Base-by-base conservation (phyloP, 2,888 invertebrate genomes). In the Phyto melanocephala region DNA sequence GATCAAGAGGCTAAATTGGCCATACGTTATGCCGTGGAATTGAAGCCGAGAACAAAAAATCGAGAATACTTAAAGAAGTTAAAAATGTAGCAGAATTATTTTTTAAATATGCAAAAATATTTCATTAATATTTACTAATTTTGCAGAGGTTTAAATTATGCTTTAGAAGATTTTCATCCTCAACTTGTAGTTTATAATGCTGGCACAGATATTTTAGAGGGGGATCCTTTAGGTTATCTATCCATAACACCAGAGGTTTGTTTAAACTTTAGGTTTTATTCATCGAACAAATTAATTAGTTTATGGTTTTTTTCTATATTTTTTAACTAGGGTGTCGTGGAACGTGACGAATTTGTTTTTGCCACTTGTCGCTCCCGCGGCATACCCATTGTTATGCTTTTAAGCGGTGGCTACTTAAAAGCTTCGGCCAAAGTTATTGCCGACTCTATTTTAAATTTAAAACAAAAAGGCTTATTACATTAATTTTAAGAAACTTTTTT, bases 101-200 rank as follows among this genome's bases (percentile, higher is more conserved):
- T 37, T 37, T 40, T 1, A 0, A 15, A 40, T 13, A 54, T 50
- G 24, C 0, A 10, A 2, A 7, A 20, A 47, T 20, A 24, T n/a
- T 11, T 7, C n/a, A 50, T 17, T 22, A 11, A 1, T 70, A 6
- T 15, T 24, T 17, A 2, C 24, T 42, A 11, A 0, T 20, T 24
- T 77, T 92, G 42, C 88, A 96, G 96, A 80, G 93, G 95, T 87
- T 91, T 97, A 20, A 93, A 93, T 84, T 93, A 92, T 50, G 94
- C 96, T 0, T 89, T 96, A 22, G 89, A 92, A 0, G 94, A 95
- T 87, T 97, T 96, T 88, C 91, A 91, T 67, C 96, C 97, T 0
- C 95, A 97, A 88, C 92, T 97, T 24, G 91, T 97, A 56, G 93
- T 98, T n/a, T 98, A 97, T 91, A 97, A 98, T 91, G 97, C 98